Evolutionary conservation across 2,797 vertebrate species (phyloP).

Genomic region (Florisuga fusca): DNA sequence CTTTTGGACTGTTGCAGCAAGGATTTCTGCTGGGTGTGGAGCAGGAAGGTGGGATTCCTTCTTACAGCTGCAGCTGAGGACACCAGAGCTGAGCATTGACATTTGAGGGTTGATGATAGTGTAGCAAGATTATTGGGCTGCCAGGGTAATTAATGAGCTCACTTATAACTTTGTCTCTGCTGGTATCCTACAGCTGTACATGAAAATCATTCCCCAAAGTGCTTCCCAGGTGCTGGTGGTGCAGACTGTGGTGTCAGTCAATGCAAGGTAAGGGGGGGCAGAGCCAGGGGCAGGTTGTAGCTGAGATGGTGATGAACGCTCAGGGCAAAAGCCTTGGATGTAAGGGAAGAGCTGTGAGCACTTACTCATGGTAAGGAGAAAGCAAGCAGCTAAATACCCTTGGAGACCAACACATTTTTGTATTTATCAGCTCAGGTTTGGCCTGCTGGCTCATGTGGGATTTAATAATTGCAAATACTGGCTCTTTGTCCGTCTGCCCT

Average conservation of each 20-base stretch:
- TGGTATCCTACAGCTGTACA: neutral
- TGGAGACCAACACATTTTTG: neutral
- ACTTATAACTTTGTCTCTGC: neutral
- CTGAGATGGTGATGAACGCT: neutral
- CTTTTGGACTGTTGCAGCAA: neutral
- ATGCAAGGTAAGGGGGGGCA: neutral
- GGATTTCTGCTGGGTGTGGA: neutral
- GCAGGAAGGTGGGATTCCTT: neutral
- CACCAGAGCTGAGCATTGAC: neutral
- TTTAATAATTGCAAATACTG: neutral
- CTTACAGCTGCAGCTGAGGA: neutral
- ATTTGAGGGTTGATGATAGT: neutral
- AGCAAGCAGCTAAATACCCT: neutral
- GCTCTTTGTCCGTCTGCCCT: neutral
- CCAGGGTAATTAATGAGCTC: conserved; percentile 21
- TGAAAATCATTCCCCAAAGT: neutral
- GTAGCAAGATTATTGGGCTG: neutral
- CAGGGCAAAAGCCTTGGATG: neutral
- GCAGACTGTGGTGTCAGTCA: neutral
- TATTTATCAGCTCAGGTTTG: neutral
- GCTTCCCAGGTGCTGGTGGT: neutral
- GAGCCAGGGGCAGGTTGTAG: neutral
- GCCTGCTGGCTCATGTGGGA: neutral
- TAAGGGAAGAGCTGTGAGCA: neutral
- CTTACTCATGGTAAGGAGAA: neutral